Evolutionary conservation across 2,888 invertebrate species (phyloP).

Genomic region (Encarsia formosa): DNA sequence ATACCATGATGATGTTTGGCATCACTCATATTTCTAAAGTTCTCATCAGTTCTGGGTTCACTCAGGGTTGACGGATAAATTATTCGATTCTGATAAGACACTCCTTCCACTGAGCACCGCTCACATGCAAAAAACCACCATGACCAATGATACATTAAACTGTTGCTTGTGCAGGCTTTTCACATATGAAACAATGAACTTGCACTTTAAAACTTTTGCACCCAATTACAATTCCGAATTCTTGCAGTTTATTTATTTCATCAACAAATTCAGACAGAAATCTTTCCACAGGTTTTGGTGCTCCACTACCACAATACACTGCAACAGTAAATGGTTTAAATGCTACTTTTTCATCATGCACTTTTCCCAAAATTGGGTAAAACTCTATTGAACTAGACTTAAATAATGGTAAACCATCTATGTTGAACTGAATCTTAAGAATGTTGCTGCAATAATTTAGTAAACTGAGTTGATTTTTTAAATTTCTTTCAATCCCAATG

Average conservation of each 20-base stretch:
- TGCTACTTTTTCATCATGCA: constrained; percentile 15
- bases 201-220: neutral
- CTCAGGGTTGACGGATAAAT: too few species aligned
- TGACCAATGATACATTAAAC: constrained; percentile 22
- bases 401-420: constrained; percentile 27
- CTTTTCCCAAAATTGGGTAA: constrained; percentile 28
- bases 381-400: constrained; percentile 22
- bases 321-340: constrained; percentile 25
- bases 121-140: constrained; percentile 22
- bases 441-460: neutral
- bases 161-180: constrained; percentile 18
- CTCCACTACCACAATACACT: neutral
- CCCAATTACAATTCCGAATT: constrained; percentile 16
- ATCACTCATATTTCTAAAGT: too few species aligned
- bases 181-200: constrained; percentile 13
- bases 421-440: constrained; percentile 8
- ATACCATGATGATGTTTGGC: too few species aligned
- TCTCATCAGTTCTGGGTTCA: too few species aligned
- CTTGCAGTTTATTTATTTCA: neutral
- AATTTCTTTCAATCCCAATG: neutral
- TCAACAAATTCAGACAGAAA: neutral
- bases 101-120: too few species aligned
- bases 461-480: neutral
- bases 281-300: neutral
- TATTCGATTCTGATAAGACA: too few species aligned